phyloP scores from a whole-genome alignment of 1,140 invertebrate species.

The Drosophila ambigua region DNA sequence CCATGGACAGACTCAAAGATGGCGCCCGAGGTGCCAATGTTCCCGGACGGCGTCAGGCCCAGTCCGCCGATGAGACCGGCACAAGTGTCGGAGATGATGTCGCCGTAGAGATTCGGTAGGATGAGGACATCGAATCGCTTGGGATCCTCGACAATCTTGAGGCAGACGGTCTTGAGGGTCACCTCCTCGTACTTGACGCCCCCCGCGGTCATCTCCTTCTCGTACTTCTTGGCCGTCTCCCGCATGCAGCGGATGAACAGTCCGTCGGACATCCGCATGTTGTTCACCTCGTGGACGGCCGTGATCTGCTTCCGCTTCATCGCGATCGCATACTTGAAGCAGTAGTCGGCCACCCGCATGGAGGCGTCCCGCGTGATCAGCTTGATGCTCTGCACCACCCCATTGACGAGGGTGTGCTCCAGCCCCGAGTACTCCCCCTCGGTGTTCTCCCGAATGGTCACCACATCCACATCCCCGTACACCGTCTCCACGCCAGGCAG shows the following conservation, averaged over 20 bases:
- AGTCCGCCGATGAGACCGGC: conserved; percentile 98
- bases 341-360: conserved; percentile 97
- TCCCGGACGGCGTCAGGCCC: conserved; percentile 98
- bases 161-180: conserved; percentile 98
- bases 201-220: conserved; percentile 83
- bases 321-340: conserved; percentile 98
- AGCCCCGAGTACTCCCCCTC: conserved; percentile 99
- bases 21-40: conserved; percentile 98
- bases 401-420: conserved; percentile 99
- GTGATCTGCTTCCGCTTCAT: conserved; percentile 97
- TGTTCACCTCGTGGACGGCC: conserved; percentile 99
- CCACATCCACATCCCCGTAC: conserved; percentile 98
- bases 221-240: conserved; percentile 94
- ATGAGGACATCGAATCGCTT: conserved; percentile 96
- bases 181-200: conserved; percentile 98
- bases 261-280: conserved; percentile 99
- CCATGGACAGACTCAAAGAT: conserved; percentile 99
- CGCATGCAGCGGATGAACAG: conserved; percentile 98
- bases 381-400: conserved; percentile 99
- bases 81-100: conserved; percentile 99
- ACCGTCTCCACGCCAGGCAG: conserved; percentile 98
- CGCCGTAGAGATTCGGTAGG: conserved; percentile 99
- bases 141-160: conserved; percentile 99
- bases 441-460: conserved; percentile 99
- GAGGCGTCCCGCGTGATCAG: conserved; percentile 99